These are phyloP conservation scores for Antedon mediterranea DNA, from an alignment of 53 echinoderm and acorn worm genomes.

Conservation along the genomic window DNA sequence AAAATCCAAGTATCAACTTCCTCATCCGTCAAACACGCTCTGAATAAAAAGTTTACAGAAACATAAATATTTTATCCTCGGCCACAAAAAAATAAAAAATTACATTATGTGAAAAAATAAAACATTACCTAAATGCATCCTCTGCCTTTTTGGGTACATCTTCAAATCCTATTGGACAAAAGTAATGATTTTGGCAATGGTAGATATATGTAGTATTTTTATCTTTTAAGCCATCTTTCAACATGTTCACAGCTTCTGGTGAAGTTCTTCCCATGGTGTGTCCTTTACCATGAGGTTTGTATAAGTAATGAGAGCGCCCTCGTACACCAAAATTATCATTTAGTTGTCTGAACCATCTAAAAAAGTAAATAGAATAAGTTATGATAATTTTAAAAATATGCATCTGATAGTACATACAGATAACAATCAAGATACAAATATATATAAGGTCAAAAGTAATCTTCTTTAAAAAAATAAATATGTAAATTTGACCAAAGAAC, in stretches of 20 bases:
- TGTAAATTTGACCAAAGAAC: too few relatives aligned
- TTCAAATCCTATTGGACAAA: slow-evolving; percentile 78
- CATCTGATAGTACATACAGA: too few relatives aligned
- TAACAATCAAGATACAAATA: too few relatives aligned
- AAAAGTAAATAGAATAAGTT: too few relatives aligned
- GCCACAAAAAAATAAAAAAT: too few relatives aligned
- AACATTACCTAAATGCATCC: slow-evolving; percentile 59
- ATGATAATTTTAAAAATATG: too few relatives aligned
- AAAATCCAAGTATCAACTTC: slow-evolving; percentile 73
- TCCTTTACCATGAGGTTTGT: slow-evolving; percentile 66
- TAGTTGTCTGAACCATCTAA: slow-evolving; percentile 61
- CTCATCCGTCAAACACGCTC: slow-evolving; percentile 28
- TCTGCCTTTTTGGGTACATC: slow-evolving; percentile 52
- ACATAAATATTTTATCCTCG: background rate
- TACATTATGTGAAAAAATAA: slow-evolving; percentile 35
- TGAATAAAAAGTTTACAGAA: slow-evolving; percentile 17
- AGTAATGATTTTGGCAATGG: slow-evolving; percentile 81
- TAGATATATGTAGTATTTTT: slow-evolving; percentile 47
- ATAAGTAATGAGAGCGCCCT: slow-evolving; percentile 53
- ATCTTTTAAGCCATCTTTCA: slow-evolving; percentile 48
- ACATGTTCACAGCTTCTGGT: slow-evolving; percentile 30
- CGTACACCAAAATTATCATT: slow-evolving; percentile 49
- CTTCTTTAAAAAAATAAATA: too few relatives aligned
- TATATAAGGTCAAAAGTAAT: too few relatives aligned
- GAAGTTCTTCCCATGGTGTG: slow-evolving; percentile 43